Conservation (phyloP, 2,888 invertebrate genomes). For the Trichacis sp. region DNA sequence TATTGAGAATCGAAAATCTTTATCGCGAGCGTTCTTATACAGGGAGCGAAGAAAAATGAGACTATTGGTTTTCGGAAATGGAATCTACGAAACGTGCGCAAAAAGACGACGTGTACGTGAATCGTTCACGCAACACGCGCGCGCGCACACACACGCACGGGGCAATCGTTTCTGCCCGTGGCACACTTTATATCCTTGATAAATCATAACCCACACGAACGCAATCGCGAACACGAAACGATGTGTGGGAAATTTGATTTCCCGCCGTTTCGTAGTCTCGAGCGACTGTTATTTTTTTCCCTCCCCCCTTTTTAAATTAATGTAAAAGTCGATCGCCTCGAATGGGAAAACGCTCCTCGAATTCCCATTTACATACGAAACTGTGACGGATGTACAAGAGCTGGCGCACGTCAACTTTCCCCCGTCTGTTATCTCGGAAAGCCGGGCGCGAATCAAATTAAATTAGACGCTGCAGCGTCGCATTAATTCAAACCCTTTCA, state of each 20-base stretch:
- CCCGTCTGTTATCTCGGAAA: conserved; percentile 18
- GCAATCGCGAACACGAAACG: no score
- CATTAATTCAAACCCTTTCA: background rate
- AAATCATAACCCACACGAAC: conserved; percentile 23
- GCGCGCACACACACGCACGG: conserved; percentile 3
- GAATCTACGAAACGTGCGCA: conserved; percentile 1
- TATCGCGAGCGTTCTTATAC: background rate
- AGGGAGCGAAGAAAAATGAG: background rate
- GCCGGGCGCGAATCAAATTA: conserved; percentile 10
- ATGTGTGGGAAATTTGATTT: no score
- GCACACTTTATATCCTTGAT: conserved; percentile 27
- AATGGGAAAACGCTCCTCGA: no score
- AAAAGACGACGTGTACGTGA: background rate
- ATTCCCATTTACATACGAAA: no score
- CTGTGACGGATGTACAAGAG: no score
- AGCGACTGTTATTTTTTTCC: no score
- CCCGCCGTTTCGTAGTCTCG: no score
- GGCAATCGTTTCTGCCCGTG: conserved; percentile 24
- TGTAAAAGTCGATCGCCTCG: no score
- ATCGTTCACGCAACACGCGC: background rate
- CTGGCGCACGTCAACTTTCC: conserved; percentile 15
- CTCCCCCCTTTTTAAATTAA: no score
- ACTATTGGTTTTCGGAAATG: background rate
- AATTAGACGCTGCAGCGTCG: conserved; percentile 4
- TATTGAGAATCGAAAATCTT: background rate